Evolutionary conservation across 2,888 invertebrate genomes (phyloP), one percentile per base, ranked within the genome.

Genomic region (Stegana nigrithorax): DNA sequence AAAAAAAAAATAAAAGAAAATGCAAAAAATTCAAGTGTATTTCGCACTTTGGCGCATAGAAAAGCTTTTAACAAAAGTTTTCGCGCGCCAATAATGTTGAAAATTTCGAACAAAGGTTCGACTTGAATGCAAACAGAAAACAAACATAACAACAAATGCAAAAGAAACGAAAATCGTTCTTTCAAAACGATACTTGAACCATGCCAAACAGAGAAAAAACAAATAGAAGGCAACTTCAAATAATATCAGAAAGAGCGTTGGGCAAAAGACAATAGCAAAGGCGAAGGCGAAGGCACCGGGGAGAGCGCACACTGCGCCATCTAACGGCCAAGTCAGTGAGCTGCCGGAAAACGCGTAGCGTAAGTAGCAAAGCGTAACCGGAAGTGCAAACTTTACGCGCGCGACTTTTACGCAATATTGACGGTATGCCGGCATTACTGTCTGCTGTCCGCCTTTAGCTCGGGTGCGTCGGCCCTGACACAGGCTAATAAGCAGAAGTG

Each of bases 171-270:
- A n/a, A n/a, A n/a, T n/a, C n/a, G n/a, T n/a, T n/a, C n/a, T 60
- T 57, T 51, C 63, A 59, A 63, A 62, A 57, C 59, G 51, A 62
- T 53, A 61, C 32, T 53, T 53, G 53, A 53, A 29, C 32, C 53
- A 53, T 29, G 29, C 17, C 47, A 39, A 39, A 39, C 39, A 47
- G 65, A 69, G 61, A 70, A 69, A 70, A 60, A 39, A 60, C 69
- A 70, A 66, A 72, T 75, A 73, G 74, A 67, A 73, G 70, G 72
- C 72, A 57, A 50, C 17, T 42, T 42, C 42, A 42, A 42, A 42
- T n/a, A n/a, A n/a, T n/a, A n/a, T n/a, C n/a, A n/a, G n/a, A n/a
- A n/a, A n/a, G n/a, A n/a, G n/a, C n/a, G n/a, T n/a, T n/a, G n/a
- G 32, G 23, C 21, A 21, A 45, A 14, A 21, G 45, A 45, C 12